Base-by-base conservation (phyloP, 1,140 invertebrate genomes). In the Drosophila sucinea region DNA sequence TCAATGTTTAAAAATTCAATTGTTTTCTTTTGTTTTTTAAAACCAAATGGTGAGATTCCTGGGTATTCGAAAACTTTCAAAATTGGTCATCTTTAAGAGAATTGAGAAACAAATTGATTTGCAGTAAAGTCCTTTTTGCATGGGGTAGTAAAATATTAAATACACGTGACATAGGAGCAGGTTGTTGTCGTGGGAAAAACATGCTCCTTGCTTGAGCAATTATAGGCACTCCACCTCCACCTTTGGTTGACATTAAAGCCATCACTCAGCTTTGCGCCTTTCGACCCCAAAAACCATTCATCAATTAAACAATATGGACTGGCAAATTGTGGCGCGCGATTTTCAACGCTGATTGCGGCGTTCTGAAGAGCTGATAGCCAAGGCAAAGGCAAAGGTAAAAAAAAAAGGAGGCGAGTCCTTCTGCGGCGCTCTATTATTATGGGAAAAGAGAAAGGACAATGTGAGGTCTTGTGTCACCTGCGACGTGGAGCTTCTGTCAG, bases 341-440 rank as follows among this genome's bases (percentile, higher is more conserved):
- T 85, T 77, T 64, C 78, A 86, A 86, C 74, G 79, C n/a, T 67
- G 55, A 82, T 76, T 68, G 60, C 35, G 51, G 64, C 25, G n/a
- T 38, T 4, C 8, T 38, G 8, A 38, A 38, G 38, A 10, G 32
- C 35, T 4, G 29, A 27, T 10, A 25, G 27, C 1, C 1, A 17
- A 30, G 33, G 63, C 1, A 38, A 11, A 38, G 35, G 35, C 32
- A 33, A 33, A 33, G 32, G 32, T 3, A 33, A 33, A 17, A 17
- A 17, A 17, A 0, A 17, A 17, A 17, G 17, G 17, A 17, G 17
- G 17, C 10, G 35, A 38, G 10, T 56, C 47, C 63, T 8, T n/a
- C 7, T 6, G 47, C 65, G 35, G 35, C 38, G 58, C 17, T 7
- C 25, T 27, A 6, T 25, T 7, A 17, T 56, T 1, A 41, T 30